phyloP scores from a whole-genome alignment of 2,888 invertebrate species.

The Heliothis peltigera region DNA sequence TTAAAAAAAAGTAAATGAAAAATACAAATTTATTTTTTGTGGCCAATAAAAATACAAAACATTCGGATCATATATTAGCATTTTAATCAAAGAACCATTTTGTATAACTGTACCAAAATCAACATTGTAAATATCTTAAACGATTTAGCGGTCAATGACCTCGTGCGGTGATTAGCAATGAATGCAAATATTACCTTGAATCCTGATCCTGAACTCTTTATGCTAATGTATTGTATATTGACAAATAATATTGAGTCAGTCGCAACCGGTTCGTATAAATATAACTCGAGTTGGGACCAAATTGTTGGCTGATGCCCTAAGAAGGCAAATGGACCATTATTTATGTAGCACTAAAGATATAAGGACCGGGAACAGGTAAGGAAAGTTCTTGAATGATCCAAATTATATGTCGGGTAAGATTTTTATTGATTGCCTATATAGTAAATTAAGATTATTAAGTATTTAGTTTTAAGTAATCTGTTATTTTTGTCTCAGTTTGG shows the following conservation, averaged over 20 bases:
- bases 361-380: background rate
- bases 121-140: background rate
- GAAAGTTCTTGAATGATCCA: background rate
- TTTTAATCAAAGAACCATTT: background rate
- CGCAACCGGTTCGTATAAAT: slow-evolving; percentile 67
- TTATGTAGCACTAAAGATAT: background rate
- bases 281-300: slow-evolving; percentile 36
- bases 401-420: background rate
- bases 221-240: slow-evolving; percentile 62
- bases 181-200: slow-evolving; percentile 37
- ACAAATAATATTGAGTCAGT: slow-evolving; percentile 60
- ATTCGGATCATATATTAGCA: background rate
- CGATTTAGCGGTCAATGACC: slow-evolving; percentile 36
- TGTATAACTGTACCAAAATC: background rate
- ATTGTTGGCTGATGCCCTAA: slow-evolving; percentile 35
- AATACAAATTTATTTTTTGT: too few species aligned
- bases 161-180: slow-evolving; percentile 14
- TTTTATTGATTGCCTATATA: background rate
- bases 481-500: too few species aligned
- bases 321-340: background rate
- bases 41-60: background rate
- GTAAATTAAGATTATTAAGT: background rate
- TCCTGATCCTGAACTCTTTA: slow-evolving; percentile 66
- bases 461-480: too few species aligned
- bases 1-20: too few species aligned